phyloP scores from a whole-genome alignment of 1,140 invertebrate species.

The Aphis gossypii region DNA sequence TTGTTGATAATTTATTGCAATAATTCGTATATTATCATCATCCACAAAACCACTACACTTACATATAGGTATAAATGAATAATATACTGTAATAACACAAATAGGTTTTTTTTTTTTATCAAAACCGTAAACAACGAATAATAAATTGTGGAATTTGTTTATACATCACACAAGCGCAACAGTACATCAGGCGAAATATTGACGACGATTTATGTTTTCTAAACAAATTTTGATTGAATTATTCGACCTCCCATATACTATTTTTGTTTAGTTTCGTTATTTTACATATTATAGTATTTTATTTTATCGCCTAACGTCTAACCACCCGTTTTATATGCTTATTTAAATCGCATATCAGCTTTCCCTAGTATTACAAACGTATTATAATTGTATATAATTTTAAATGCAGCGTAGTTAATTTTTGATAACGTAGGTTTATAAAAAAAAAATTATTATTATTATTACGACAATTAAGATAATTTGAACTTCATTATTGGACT shows the following conservation, averaged over 20 bases:
- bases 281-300: no score
- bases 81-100: neutral
- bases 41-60: neutral
- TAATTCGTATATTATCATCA: neutral
- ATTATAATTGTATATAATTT: neutral
- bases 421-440: neutral
- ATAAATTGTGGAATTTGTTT: neutral
- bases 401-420: neutral
- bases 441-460: neutral
- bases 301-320: neutral
- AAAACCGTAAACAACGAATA: constrained; percentile 15
- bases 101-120: neutral
- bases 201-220: constrained; percentile 12
- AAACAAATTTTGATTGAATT: neutral
- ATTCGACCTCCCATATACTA: constrained; percentile 21
- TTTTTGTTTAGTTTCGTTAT: constrained; percentile 15
- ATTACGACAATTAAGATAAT: neutral
- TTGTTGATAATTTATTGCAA: neutral
- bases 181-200: neutral
- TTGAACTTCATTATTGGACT: neutral
- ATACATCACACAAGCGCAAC: neutral
- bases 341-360: neutral
- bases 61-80: neutral
- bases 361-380: neutral
- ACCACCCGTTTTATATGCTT: neutral